Percentiles rank a stretch among this genome's conserved stretches.
These are phyloP conservation scores for Stomatorhinus ivindoensis DNA, from an alignment of 2,113 vertebrate species.

Conservation along the genomic window DNA sequence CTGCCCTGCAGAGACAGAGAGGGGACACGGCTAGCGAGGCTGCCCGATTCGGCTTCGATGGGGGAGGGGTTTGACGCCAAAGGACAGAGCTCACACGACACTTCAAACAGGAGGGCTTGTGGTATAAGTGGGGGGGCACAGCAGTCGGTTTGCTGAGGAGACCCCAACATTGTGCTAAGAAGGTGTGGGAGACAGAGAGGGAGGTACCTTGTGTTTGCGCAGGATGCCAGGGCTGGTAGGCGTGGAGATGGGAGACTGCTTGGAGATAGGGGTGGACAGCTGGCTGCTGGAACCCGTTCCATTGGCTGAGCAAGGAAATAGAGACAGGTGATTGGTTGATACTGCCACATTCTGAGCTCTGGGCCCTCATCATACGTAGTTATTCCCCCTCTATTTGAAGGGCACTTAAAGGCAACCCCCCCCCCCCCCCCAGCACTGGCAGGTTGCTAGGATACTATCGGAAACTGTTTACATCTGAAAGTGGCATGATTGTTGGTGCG, in stretches of 20 bases:
- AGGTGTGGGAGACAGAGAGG: background rate
- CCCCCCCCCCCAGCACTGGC: constrained; percentile 4
- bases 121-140: background rate
- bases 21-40: background rate
- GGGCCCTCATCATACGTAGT: background rate
- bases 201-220: constrained; percentile 94
- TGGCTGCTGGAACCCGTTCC: constrained; percentile 95
- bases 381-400: background rate
- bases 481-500: constrained; percentile 37
- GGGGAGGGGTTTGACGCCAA: background rate
- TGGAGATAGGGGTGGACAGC: constrained; percentile 94
- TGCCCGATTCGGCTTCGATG: background rate
- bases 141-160: background rate
- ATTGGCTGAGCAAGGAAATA: constrained; percentile 48
- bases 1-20: background rate
- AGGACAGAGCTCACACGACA: background rate
- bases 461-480: constrained; percentile 44
- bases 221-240: constrained; percentile 89
- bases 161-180: background rate
- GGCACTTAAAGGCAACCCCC: constrained; percentile 27
- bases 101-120: background rate
- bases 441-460: constrained; percentile 51
- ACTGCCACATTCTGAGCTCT: background rate
- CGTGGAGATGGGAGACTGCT: constrained; percentile 95
- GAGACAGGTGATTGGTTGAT: background rate